phyloP scores from a whole-genome alignment of 2,113 vertebrate genomes.

The Rhabdomys dilectus region DNA sequence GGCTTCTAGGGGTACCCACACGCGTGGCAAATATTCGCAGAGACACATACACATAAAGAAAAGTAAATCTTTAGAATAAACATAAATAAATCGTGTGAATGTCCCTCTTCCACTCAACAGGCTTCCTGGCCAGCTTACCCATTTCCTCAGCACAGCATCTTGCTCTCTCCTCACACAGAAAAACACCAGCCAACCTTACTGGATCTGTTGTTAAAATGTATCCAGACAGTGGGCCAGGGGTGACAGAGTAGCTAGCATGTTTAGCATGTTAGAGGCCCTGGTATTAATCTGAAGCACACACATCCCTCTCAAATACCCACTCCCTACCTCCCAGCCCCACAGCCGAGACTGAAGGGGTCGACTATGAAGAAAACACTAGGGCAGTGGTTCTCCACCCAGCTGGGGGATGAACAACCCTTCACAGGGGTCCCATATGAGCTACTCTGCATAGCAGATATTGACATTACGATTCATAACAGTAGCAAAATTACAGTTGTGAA shows the following conservation, averaged over 20 bases:
- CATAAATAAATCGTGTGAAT: not conserved
- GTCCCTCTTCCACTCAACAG: not conserved
- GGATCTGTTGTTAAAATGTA: not conserved
- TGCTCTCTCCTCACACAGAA: not conserved
- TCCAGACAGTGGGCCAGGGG: not conserved
- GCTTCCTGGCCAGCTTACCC: not conserved
- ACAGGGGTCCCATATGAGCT: not conserved
- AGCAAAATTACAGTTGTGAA: not conserved
- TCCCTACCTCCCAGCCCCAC: not conserved
- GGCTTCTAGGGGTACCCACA: not conserved
- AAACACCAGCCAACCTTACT: not conserved
- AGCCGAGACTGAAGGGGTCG: not conserved
- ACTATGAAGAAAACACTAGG: not conserved
- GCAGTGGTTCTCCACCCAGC: not conserved
- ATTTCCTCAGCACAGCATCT: too few species aligned
- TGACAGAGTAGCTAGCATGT: not conserved
- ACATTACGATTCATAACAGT: not conserved
- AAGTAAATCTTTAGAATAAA: not conserved
- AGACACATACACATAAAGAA: not conserved
- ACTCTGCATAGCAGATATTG: not conserved
- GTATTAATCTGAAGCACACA: not conserved
- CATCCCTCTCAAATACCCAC: not conserved
- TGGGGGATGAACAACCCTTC: not conserved
- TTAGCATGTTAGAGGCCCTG: not conserved
- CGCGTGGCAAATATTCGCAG: not conserved